A percentile compares a stretch with the other conserved stretches of the same genome.
Conservation (phyloP, 2,888 invertebrate genomes). For the Chaitophorus viminalis region DNA sequence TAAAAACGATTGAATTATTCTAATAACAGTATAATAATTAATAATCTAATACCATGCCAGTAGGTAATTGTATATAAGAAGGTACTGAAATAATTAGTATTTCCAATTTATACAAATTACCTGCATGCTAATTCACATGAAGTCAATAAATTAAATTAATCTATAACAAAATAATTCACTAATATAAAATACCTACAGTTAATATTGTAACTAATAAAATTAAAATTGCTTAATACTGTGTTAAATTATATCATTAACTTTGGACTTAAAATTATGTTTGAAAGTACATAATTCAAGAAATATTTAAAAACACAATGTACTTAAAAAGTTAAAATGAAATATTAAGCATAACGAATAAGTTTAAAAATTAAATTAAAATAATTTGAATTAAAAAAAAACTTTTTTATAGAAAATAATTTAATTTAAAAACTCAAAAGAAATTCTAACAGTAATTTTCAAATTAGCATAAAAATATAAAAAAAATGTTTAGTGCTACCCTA, state of each 20-base stretch:
- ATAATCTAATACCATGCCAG: constrained; percentile 15
- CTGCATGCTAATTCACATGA: neutral
- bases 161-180: constrained; percentile 3
- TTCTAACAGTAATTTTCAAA: no score
- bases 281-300: neutral
- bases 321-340: neutral
- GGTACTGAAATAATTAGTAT: neutral
- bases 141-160: neutral
- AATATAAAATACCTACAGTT: neutral
- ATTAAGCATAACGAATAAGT: neutral
- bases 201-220: neutral
- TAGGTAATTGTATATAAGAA: neutral
- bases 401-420: neutral
- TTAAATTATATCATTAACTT: neutral
- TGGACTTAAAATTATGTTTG: neutral
- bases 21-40: constrained; percentile 22
- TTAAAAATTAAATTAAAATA: neutral
- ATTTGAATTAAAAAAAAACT: neutral
- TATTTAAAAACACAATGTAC: neutral
- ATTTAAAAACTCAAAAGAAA: neutral
- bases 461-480: neutral
- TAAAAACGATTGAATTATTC: constrained; percentile 23
- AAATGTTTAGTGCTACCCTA: neutral
- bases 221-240: no score
- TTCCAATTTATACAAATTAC: neutral